Evolutionary conservation across 2,888 invertebrate genomes (phyloP).

Genomic region (Microplitis manilae): DNA sequence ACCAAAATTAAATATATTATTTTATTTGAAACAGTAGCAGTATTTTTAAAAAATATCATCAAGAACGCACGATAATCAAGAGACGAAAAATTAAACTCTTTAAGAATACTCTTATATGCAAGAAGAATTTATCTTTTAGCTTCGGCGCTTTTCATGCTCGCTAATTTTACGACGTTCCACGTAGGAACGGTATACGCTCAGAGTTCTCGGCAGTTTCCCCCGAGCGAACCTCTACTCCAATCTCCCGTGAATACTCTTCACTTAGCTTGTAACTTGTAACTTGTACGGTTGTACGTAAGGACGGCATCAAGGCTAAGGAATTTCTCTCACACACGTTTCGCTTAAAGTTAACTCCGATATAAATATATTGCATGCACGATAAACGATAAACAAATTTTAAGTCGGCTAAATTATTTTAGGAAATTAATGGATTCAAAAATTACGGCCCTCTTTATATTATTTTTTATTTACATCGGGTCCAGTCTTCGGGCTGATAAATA

Average conservation of each 20-base stretch:
- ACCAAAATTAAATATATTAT: too few relatives aligned
- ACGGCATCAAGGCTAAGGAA: background rate
- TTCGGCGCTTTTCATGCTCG: constrained; percentile 19
- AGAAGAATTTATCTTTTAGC: constrained; percentile 4
- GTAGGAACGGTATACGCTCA: constrained; percentile 8
- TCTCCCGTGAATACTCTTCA: constrained; percentile 11
- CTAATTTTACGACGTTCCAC: constrained; percentile 32
- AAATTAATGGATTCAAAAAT: background rate
- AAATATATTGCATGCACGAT: background rate
- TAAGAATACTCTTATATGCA: too few relatives aligned
- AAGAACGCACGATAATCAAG: too few relatives aligned
- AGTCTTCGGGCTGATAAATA: background rate
- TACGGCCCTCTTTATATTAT: background rate
- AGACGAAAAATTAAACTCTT: too few relatives aligned
- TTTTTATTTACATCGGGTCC: background rate
- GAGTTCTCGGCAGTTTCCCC: constrained; percentile 5
- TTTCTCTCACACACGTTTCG: background rate
- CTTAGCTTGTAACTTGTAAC: background rate
- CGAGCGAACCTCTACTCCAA: constrained; percentile 18
- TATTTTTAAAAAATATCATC: background rate
- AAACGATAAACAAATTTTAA: background rate
- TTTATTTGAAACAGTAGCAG: background rate
- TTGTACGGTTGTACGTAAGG: background rate
- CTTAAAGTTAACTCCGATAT: background rate
- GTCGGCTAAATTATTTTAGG: background rate